Conservation (phyloP, 92 coral and sea anemone genomes). For the Epizoanthus scotinus region DNA sequence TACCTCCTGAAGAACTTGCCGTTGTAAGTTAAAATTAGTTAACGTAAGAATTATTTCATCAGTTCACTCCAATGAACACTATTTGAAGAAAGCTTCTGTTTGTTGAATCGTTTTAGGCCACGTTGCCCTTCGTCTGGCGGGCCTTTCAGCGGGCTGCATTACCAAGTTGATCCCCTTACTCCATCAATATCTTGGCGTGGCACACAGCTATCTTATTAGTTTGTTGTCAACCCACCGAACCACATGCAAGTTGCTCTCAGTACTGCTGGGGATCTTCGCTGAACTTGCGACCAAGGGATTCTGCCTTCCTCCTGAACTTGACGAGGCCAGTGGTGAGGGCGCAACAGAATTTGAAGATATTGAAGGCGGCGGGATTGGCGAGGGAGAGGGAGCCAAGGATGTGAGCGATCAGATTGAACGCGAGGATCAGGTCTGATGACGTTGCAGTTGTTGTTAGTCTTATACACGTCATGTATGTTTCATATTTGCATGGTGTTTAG, state of each 20-base stretch:
- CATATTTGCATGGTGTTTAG: too few species aligned
- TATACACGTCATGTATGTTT: too few species aligned
- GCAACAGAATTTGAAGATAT: constrained; percentile 91
- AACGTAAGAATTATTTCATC: not conserved
- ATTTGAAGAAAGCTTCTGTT: not conserved
- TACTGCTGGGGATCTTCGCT: constrained; percentile 78
- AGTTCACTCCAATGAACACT: not conserved
- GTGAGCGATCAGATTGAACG: constrained; percentile 96
- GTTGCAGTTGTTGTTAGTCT: not conserved
- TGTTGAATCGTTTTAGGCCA: not conserved
- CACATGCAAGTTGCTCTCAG: constrained; percentile 84
- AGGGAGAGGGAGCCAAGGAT: constrained; percentile 96
- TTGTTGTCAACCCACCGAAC: constrained; percentile 72
- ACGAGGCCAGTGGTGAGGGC: constrained; percentile 83
- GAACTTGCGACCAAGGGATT: constrained; percentile 89
- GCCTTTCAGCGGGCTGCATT: constrained; percentile 26
- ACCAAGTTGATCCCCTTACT: constrained; percentile 64
- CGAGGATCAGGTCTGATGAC: constrained; percentile 82
- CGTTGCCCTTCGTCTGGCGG: constrained; percentile 8
- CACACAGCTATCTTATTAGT: constrained; percentile 62
- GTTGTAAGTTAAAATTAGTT: not conserved
- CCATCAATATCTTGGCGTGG: constrained; percentile 71
- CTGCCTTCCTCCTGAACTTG: constrained; percentile 94
- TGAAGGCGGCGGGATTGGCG: constrained; percentile 95
- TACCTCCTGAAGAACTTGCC: not conserved